phyloP scores from a whole-genome alignment of 1,140 invertebrate genomes.

The Pseudomyrmex dendroicus region DNA sequence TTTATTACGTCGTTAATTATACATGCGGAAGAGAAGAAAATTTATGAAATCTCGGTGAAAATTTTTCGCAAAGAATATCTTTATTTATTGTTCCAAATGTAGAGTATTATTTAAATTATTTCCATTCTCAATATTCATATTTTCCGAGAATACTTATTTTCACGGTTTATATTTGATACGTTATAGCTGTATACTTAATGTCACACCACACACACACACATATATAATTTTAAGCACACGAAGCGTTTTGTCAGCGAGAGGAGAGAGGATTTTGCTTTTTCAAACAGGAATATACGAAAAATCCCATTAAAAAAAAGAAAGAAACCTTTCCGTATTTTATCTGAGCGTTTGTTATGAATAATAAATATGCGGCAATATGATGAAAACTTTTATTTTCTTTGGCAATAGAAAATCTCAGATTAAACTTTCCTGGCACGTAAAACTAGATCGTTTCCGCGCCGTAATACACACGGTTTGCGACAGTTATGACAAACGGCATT shows the following conservation, averaged over 20 bases:
- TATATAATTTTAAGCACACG: conserved; percentile 24
- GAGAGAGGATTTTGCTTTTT: background rate
- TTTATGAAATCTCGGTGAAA: conserved; percentile 17
- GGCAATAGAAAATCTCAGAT: conserved; percentile 39
- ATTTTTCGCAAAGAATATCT: background rate
- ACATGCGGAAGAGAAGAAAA: background rate
- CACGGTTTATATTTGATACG: no score
- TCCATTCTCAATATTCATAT: no score
- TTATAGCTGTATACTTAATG: background rate
- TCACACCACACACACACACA: background rate
- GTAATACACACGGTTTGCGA: conserved; percentile 30
- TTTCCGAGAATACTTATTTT: no score
- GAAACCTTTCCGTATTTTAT: conserved; percentile 15
- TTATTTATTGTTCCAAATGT: conserved; percentile 21
- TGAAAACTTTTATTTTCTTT: conserved; percentile 39
- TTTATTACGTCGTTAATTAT: conserved; percentile 41
- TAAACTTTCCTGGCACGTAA: conserved; percentile 20
- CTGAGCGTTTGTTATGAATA: conserved; percentile 35
- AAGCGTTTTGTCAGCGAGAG: conserved; percentile 15
- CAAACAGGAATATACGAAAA: conserved; percentile 25
- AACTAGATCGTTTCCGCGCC: conserved; percentile 47
- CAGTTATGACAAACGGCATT: conserved; percentile 23
- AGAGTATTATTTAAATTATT: no score
- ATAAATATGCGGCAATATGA: conserved; percentile 38
- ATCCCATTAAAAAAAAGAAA: background rate